Evolutionary conservation across 2,888 invertebrate species (phyloP).

Genomic region (Agrochola lychnidis): DNA sequence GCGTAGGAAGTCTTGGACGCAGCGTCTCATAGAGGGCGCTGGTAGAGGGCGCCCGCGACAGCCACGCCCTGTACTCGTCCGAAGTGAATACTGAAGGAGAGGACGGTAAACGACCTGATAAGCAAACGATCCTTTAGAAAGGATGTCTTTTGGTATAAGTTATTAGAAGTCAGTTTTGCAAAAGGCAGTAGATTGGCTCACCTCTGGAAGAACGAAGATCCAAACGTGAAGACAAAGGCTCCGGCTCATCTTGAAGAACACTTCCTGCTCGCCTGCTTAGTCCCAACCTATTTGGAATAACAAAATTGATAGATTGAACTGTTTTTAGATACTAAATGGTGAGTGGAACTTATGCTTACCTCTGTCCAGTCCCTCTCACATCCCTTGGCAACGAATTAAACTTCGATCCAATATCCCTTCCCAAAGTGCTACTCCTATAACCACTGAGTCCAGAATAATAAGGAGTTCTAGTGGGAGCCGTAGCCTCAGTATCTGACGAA

Average conservation of each 20-base stretch:
- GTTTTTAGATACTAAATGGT: not conserved
- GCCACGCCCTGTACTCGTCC: constrained; percentile 98
- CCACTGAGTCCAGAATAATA: constrained; percentile 93
- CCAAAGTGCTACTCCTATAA: constrained; percentile 88
- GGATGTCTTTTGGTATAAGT: not conserved
- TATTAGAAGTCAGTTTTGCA: not conserved
- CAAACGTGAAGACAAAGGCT: constrained; percentile 86
- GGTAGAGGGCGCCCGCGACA: constrained; percentile 96
- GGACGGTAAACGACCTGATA: constrained; percentile 85
- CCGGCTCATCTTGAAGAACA: constrained; percentile 87
- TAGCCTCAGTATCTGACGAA: constrained; percentile 99
- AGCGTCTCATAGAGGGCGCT: constrained; percentile 98
- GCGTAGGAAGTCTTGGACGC: constrained; percentile 94
- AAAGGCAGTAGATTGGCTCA: constrained; percentile 52
- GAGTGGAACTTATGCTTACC: constrained; percentile 80
- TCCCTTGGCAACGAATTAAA: constrained; percentile 94
- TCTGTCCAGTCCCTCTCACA: constrained; percentile 90
- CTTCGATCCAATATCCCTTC: constrained; percentile 92
- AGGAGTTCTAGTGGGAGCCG: constrained; percentile 93
- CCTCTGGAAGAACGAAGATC: constrained; percentile 90
- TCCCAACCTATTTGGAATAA: constrained; percentile 78
- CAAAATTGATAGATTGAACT: constrained; percentile 28
- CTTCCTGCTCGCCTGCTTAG: constrained; percentile 86
- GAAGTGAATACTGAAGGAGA: constrained; percentile 94
- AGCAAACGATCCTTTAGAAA: constrained; percentile 57